Evolutionary conservation across 2,797 vertebrate genomes (phyloP).

Genomic region (Monodelphis domestica): DNA sequence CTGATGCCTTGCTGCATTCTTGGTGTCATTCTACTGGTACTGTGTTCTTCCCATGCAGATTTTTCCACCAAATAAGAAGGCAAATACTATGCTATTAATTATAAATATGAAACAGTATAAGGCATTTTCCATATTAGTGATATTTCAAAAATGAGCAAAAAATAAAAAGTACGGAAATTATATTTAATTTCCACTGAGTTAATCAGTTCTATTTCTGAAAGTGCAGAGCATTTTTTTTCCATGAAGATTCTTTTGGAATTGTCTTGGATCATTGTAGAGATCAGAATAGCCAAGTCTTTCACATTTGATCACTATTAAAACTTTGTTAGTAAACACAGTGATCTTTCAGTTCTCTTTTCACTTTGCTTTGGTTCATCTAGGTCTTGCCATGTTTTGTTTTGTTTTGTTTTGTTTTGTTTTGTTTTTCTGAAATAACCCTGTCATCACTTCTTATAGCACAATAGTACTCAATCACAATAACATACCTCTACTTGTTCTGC

Average conservation of each 20-base stretch:
- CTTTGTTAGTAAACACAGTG: neutral
- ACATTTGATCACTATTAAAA: neutral
- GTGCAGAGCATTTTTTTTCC: no score
- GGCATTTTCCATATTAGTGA: no score
- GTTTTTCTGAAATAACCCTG: neutral
- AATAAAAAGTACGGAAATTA: neutral
- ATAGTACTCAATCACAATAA: neutral
- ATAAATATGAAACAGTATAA: no score
- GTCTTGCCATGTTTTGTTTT: neutral
- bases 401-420: neutral
- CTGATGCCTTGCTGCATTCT: neutral
- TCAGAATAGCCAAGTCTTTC: neutral
- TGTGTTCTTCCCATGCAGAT: neutral
- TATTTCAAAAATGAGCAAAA: no score
- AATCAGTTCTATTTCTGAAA: neutral
- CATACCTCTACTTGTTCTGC: neutral
- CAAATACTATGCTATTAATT: no score
- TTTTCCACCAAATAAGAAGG: no score
- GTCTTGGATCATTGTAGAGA: neutral
- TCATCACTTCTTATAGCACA: neutral
- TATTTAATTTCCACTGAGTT: neutral
- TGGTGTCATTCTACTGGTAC: neutral
- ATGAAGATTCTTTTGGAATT: neutral
- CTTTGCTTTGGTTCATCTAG: neutral
- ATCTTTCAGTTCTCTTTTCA: neutral